Conservation (phyloP, 1,140 invertebrate species). For the Micrasema minimum region DNA sequence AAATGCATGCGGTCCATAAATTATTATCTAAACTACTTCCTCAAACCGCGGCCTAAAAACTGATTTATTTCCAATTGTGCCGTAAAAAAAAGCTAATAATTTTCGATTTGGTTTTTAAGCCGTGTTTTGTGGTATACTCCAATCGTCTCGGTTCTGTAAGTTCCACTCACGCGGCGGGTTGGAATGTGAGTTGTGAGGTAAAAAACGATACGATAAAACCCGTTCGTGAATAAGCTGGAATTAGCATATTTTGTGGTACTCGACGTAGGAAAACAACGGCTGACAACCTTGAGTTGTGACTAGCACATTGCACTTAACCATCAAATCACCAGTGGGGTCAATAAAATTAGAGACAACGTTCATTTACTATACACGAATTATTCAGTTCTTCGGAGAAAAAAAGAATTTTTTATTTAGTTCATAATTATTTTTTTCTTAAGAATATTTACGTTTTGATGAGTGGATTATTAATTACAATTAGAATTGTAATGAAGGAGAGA, state of each 20-base stretch:
- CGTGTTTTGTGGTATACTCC: slow-evolving; percentile 11
- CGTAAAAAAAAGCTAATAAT: slow-evolving; percentile 4
- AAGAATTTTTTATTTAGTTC: no score
- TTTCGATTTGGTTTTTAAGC: neutral
- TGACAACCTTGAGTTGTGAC: slow-evolving; percentile 43
- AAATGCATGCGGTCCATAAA: neutral
- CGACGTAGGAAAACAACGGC: slow-evolving; percentile 35
- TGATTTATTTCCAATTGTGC: slow-evolving; percentile 10
- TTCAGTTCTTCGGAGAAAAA: no score
- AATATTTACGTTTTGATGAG: no score
- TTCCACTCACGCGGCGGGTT: slow-evolving; percentile 1
- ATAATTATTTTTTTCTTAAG: no score
- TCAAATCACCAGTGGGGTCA: slow-evolving; percentile 20
- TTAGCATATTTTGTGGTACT: slow-evolving; percentile 36
- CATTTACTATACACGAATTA: no score
- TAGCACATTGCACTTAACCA: slow-evolving; percentile 49
- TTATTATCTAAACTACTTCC: slow-evolving; percentile 24
- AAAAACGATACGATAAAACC: slow-evolving; percentile 35
- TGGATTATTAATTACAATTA: no score
- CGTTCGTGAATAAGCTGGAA: slow-evolving; percentile 37
- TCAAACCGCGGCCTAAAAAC: slow-evolving; percentile 8
- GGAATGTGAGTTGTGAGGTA: slow-evolving; percentile 20
- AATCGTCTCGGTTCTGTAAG: neutral
- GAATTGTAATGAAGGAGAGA: no score
- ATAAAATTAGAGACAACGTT: no score